These are phyloP conservation scores for Abscondita cerata DNA, from an alignment of 2,888 invertebrate species.

Conservation along the genomic window DNA sequence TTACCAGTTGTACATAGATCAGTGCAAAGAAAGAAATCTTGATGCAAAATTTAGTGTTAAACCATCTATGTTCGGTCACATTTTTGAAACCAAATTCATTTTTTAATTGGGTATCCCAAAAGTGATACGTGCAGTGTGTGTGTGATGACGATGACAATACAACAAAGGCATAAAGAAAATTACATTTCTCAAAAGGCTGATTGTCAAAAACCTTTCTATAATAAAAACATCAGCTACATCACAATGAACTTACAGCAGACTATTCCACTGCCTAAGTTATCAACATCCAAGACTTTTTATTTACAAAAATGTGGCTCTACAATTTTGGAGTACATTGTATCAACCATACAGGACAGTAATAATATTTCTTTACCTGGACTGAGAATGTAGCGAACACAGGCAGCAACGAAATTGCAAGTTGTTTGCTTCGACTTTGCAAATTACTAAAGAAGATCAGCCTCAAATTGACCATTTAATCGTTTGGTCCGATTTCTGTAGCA, in stretches of 20 bases:
- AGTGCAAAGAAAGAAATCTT: not conserved
- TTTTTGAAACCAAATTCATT: slow-evolving; percentile 12
- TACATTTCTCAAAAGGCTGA: too few relatives aligned
- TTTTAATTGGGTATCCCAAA: not conserved
- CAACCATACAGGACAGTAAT: not conserved
- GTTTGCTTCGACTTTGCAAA: not conserved
- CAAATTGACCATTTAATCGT: not conserved
- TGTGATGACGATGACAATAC: too few relatives aligned
- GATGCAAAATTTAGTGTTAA: slow-evolving; percentile 3
- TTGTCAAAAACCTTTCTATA: too few relatives aligned
- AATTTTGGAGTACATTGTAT: not conserved
- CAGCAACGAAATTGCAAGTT: not conserved
- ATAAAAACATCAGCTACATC: too few relatives aligned
- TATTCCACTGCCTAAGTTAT: too few relatives aligned
- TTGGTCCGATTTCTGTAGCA: not conserved
- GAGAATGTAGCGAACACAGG: not conserved
- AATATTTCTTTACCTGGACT: not conserved
- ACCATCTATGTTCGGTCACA: slow-evolving; percentile 1
- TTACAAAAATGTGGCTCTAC: too few relatives aligned
- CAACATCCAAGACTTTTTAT: too few relatives aligned
- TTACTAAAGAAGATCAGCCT: not conserved
- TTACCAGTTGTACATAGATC: not conserved
- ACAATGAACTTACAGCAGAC: too few relatives aligned
- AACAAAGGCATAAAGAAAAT: too few relatives aligned
- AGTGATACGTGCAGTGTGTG: too few relatives aligned